These are phyloP conservation scores for Protaetia brevitarsis DNA, from an alignment of 1,140 invertebrate genomes.

Conservation along the genomic window DNA sequence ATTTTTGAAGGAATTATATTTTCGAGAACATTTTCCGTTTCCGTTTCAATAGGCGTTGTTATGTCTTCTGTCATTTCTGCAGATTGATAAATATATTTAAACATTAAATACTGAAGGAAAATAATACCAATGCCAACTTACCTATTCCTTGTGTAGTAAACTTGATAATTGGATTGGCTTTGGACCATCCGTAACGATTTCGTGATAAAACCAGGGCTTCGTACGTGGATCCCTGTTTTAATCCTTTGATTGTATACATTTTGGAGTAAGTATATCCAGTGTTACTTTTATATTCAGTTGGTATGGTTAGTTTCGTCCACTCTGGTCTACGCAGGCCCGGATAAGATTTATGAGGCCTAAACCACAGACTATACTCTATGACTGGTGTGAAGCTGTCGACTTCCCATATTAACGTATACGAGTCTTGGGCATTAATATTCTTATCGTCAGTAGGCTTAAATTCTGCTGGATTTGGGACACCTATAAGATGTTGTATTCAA, in stretches of 20 bases:
- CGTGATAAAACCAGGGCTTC: constrained; percentile 67
- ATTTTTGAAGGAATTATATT: constrained; percentile 12
- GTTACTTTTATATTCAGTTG: constrained; percentile 57
- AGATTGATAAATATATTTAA: constrained; percentile 4
- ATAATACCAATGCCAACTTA: constrained; percentile 37
- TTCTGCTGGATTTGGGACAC: constrained; percentile 58
- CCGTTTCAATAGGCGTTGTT: background rate
- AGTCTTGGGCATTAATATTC: constrained; percentile 45
- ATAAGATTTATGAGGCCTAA: constrained; percentile 51
- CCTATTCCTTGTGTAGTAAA: constrained; percentile 64
- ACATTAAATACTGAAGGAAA: background rate
- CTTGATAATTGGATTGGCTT: constrained; percentile 59
- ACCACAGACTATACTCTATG: constrained; percentile 68
- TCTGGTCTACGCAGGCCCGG: constrained; percentile 48
- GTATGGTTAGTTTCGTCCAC: constrained; percentile 68
- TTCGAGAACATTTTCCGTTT: constrained; percentile 13
- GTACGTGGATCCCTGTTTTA: constrained; percentile 64
- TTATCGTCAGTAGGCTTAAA: constrained; percentile 56
- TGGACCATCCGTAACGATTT: constrained; percentile 70
- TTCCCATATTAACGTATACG: constrained; percentile 71
- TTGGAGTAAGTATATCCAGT: constrained; percentile 64
- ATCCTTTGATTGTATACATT: constrained; percentile 62
- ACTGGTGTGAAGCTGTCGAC: constrained; percentile 73
- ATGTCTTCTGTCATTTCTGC: constrained; percentile 5
- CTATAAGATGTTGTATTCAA: constrained; percentile 38